Evolutionary conservation across 2,113 vertebrate genomes (phyloP).

Genomic region (Planiliza haematocheilus): DNA sequence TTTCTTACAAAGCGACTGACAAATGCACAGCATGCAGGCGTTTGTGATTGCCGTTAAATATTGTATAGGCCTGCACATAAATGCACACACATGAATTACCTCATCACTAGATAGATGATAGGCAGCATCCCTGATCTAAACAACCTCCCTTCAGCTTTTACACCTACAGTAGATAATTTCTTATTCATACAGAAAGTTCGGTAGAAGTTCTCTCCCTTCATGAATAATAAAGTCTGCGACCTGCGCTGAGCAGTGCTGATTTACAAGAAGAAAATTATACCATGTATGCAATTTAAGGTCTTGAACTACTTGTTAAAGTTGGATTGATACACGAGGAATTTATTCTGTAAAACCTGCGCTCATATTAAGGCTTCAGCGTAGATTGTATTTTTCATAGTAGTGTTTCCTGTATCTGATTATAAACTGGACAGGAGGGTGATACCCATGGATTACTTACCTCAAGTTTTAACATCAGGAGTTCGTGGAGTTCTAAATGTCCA

Average conservation of each 20-base stretch:
- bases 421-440: background rate
- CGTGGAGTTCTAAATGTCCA: no score
- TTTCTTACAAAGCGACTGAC: slow-evolving; percentile 32
- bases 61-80: background rate
- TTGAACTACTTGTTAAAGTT: background rate
- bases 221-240: background rate
- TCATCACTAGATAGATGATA: background rate
- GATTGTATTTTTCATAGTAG: background rate
- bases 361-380: no score
- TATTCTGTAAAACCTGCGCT: background rate
- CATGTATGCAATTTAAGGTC: background rate
- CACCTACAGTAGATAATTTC: background rate
- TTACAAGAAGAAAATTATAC: background rate
- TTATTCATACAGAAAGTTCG: slow-evolving; percentile 13
- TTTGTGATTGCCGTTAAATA: slow-evolving; percentile 35
- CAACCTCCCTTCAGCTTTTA: background rate
- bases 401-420: background rate
- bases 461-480: background rate
- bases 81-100: background rate
- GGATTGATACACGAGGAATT: background rate
- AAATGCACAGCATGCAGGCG: slow-evolving; percentile 3
- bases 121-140: background rate
- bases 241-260: background rate
- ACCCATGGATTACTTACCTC: background rate
- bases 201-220: no score